Conservation (phyloP, 2,797 vertebrate genomes). For the Aldrovandia affinis region DNA sequence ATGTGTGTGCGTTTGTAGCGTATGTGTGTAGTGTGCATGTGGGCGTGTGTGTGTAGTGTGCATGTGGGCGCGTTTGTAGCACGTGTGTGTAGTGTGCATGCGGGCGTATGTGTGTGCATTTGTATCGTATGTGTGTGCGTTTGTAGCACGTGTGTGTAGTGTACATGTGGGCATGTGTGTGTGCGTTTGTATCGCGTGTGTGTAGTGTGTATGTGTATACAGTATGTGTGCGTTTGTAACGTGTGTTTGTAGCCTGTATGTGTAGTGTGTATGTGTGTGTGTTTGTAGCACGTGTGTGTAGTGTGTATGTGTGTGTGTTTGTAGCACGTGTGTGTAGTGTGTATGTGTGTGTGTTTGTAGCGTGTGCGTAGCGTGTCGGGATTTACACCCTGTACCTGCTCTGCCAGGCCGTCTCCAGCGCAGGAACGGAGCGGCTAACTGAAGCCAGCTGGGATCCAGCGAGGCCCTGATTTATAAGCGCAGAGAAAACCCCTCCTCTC, state of each 20-base stretch:
- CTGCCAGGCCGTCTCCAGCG: conserved; percentile 54
- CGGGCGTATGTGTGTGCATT: neutral
- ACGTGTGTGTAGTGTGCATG: neutral
- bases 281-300: neutral
- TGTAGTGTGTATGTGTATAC: neutral
- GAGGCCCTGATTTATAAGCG: conserved; percentile 71
- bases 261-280: neutral
- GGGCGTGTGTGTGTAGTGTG: neutral
- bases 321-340: conserved; percentile 15
- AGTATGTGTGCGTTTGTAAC: neutral
- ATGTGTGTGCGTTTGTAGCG: too few relatives aligned
- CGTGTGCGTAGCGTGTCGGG: conserved; percentile 61
- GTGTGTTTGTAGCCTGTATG: too few relatives aligned
- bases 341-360: conserved; percentile 25
- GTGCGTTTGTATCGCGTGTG: neutral
- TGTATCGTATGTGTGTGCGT: neutral
- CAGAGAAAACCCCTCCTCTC: conserved; percentile 44
- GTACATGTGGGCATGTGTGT: neutral
- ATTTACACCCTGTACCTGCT: conserved; percentile 41
- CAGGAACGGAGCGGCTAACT: conserved; percentile 67
- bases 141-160: neutral
- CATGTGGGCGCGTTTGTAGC: too few relatives aligned
- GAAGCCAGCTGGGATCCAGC: conserved; percentile 74
- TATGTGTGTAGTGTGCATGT: conserved; percentile 61
- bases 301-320: conserved; percentile 26